Conservation (phyloP, 2,888 invertebrate species). For the Ophioninae sp. region DNA sequence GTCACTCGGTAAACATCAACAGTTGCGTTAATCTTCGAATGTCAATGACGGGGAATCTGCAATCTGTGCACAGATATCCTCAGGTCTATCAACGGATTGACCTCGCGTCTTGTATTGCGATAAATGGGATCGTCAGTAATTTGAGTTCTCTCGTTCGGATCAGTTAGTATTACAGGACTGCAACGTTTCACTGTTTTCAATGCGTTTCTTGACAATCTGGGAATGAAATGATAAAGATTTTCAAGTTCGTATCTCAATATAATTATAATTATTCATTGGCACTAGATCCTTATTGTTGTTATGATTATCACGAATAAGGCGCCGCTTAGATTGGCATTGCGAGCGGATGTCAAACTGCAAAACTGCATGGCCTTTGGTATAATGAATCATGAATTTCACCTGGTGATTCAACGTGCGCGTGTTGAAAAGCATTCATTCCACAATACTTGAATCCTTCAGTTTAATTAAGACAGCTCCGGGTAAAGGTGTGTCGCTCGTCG, state of each 20-base stretch:
- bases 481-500: not conserved
- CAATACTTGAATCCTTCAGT: constrained; percentile 35
- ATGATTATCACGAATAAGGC: not conserved
- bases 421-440: constrained; percentile 8
- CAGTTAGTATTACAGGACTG: not conserved
- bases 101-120: constrained; percentile 16
- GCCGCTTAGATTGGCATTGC: not conserved
- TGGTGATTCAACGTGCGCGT: constrained; percentile 6
- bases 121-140: constrained; percentile 43
- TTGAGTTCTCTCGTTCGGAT: not conserved
- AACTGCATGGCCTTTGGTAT: constrained; percentile 44
- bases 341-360: constrained; percentile 10
- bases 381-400: constrained; percentile 32
- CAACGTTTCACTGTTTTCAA: not conserved
- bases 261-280: not conserved
- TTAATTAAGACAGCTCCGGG: not conserved
- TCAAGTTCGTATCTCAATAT: constrained; percentile 18
- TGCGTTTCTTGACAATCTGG: not conserved
- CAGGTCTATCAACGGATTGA: constrained; percentile 27
- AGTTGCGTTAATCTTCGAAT: not conserved
- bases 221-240: not conserved
- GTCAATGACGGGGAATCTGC: constrained; percentile 27
- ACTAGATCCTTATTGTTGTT: not conserved
- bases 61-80: constrained; percentile 16
- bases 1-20: not conserved